A percentile compares a stretch with the other conserved stretches of the same genome.
Conservation (phyloP, 2,888 invertebrate species). For the Synanthedon andrenaeformis region DNA sequence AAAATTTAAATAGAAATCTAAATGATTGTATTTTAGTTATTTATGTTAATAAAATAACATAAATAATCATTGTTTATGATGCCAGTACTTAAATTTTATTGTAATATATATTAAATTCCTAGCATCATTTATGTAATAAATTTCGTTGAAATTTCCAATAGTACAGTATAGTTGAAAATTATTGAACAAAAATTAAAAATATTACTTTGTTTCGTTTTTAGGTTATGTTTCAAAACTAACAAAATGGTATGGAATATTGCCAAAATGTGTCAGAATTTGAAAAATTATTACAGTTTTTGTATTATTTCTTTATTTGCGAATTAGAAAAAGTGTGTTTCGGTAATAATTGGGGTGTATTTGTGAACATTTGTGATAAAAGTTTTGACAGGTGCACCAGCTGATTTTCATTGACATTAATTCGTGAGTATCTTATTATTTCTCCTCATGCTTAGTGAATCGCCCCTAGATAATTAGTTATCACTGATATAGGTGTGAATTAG, state of each 20-base stretch:
- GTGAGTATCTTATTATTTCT: conserved; percentile 22
- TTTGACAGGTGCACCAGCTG: conserved; percentile 62
- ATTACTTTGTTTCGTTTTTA: conserved; percentile 18
- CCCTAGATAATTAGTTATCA: no score
- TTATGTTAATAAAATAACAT: no score
- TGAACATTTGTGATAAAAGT: conserved; percentile 62
- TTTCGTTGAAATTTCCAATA: no score
- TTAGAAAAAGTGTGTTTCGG: conserved; percentile 22
- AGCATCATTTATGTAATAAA: no score
- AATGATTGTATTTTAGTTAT: no score
- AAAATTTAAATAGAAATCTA: no score
- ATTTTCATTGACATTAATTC: conserved; percentile 22
- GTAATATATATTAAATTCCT: no score
- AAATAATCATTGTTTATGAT: no score
- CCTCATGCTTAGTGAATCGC: not conserved
- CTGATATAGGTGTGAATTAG: not conserved
- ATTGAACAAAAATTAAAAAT: not conserved
- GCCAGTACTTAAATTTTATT: no score
- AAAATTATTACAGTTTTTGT: conserved; percentile 21
- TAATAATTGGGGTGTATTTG: conserved; percentile 39
- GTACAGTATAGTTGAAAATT: not conserved
- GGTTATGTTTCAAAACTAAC: conserved; percentile 41
- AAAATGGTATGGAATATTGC: conserved; percentile 55
- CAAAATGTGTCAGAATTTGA: conserved; percentile 24
- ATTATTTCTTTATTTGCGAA: conserved; percentile 16